Base-by-base conservation (phyloP, 1,140 invertebrate genomes). In the Caenorhabditis latens region DNA sequence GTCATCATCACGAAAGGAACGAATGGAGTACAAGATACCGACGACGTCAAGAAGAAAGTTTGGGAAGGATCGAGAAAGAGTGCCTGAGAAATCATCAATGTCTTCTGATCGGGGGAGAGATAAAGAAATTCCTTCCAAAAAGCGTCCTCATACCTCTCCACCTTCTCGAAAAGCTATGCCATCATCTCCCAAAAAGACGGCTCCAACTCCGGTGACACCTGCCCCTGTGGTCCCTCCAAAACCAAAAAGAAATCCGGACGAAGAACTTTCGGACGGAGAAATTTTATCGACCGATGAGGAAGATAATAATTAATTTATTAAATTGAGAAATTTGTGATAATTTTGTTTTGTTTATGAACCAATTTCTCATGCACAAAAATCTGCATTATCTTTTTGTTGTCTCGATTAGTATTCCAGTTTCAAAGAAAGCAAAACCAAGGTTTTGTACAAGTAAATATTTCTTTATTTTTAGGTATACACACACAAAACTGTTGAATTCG, bases 191-290 rank as follows among this genome's bases (percentile, higher is more conserved):
- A 84, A 84, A 48, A n/a, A n/a, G 9, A 6, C 71, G 7, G 65
- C 63, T 16, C 79, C 79, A 57, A 50, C 46, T 48, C 86, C 86
- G 21, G 61, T 58, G 0, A 82, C 50, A 48, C 55, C 83, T 16
- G 53, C 21, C 7, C 11, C 48, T 24, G 79, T 40, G 4, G n/a
- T 48, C 48, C 53, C 40, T 46, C 83, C 58, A 8, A 63, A 84
- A 21, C 58, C 83, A 21, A 84, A 84, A 19, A 21, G 84, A 63
- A 32, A 61, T 67, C 83, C 87, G 6, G 87, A 88, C 24, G 87
- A 71, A n/a, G 87, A 88, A 42, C 21, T 88, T 40, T 88, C 87
- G 4, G 87, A 88, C 6, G 87, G 87, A 57, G 87, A 88, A 48
- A 88, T 88, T 46, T n/a, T 88, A 14, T 84, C 83, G 4, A 85